These are phyloP conservation scores for Neosilurus hyrtlii DNA, from an alignment of 2,797 vertebrate species.

Conservation along the genomic window DNA sequence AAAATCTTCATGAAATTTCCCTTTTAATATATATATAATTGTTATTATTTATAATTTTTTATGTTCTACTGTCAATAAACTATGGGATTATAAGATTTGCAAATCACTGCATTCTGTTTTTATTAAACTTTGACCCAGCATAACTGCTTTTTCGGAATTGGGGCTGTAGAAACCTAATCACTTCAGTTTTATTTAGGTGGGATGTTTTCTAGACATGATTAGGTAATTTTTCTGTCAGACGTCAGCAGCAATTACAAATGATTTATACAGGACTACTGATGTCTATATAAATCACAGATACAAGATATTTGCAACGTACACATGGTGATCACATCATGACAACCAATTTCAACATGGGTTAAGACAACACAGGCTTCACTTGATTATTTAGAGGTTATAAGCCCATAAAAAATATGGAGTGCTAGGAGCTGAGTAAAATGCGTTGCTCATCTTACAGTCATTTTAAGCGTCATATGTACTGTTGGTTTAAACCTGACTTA, in stretches of 20 bases:
- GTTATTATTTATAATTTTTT: too few relatives aligned
- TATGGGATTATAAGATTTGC: too few relatives aligned
- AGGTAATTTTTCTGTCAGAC: background rate
- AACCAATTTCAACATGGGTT: background rate
- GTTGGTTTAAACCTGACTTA: background rate
- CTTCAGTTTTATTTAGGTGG: background rate
- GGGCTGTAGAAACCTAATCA: background rate
- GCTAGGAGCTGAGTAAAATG: background rate
- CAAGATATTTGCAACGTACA: background rate
- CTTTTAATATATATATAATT: too few relatives aligned
- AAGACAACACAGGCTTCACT: background rate
- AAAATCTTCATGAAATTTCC: too few relatives aligned
- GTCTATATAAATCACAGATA: background rate
- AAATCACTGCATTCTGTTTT: too few relatives aligned
- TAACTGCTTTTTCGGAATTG: too few relatives aligned
- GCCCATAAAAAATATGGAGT: background rate
- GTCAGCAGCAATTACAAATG: background rate
- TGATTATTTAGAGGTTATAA: background rate
- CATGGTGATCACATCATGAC: background rate
- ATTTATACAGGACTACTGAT: background rate
- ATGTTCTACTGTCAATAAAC: too few relatives aligned
- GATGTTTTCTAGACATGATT: background rate
- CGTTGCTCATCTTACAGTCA: background rate
- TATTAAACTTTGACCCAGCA: too few relatives aligned
- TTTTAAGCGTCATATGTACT: background rate